phyloP scores from a whole-genome alignment of 2,113 vertebrate species.

The Thomomys bottae region DNA sequence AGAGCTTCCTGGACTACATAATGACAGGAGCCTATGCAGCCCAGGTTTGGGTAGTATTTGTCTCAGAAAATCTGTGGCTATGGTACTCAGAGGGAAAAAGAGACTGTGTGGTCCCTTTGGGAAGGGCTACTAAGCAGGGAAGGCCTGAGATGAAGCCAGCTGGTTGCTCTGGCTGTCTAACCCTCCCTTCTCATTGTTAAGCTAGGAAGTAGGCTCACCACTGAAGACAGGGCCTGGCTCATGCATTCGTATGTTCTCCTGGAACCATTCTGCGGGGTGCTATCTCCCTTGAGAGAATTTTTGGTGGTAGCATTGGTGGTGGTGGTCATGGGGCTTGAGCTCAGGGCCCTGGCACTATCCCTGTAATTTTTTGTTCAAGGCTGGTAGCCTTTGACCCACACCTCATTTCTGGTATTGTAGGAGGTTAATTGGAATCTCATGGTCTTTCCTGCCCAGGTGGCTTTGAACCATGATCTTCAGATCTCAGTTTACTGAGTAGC shows the following conservation, averaged over 20 bases:
- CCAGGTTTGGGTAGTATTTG: not conserved
- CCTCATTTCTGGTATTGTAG: too few relatives aligned
- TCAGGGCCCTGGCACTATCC: too few relatives aligned
- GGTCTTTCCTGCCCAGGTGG: too few relatives aligned
- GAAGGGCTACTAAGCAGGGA: not conserved
- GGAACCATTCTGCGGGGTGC: not conserved
- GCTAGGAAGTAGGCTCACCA: not conserved
- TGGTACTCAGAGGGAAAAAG: not conserved
- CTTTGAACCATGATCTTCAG: too few relatives aligned
- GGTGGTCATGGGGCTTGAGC: too few relatives aligned
- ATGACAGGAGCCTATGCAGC: conserved; percentile 30
- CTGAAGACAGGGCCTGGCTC: not conserved
- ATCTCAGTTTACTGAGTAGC: too few relatives aligned
- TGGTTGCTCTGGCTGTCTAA: not conserved
- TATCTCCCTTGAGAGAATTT: not conserved
- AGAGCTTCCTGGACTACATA: conserved; percentile 39
- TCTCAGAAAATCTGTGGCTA: not conserved
- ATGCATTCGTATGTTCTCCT: not conserved
- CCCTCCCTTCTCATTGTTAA: not conserved
- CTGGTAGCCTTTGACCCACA: too few relatives aligned
- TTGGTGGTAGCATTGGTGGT: too few relatives aligned
- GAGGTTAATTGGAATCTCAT: too few relatives aligned
- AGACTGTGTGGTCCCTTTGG: not conserved
- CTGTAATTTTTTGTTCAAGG: too few relatives aligned
- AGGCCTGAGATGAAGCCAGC: not conserved